Percentiles rank a stretch among this genome's conserved stretches.
These are phyloP conservation scores for Phrynocephalus vlangalii DNA, from an alignment of 2,797 vertebrate genomes.

Conservation along the genomic window DNA sequence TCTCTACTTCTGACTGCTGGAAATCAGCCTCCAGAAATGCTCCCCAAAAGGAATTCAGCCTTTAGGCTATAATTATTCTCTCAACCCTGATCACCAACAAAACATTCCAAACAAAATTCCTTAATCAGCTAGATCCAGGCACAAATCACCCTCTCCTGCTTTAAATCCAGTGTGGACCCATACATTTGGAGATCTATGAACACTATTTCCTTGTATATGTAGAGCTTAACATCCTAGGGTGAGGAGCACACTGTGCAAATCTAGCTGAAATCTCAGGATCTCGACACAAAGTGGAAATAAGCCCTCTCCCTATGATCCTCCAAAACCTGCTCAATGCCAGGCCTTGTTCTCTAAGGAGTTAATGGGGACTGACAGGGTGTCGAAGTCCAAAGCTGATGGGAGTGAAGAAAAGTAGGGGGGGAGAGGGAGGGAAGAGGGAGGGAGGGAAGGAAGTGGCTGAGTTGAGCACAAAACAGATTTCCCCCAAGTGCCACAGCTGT, in stretches of 20 bases:
- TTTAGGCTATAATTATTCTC: neutral
- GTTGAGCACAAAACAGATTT: conserved; percentile 78
- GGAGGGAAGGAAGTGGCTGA: conserved; percentile 65
- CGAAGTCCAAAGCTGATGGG: conserved; percentile 67
- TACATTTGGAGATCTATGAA: neutral
- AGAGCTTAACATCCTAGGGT: neutral
- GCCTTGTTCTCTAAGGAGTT: conserved; percentile 77
- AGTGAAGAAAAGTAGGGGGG: conserved; percentile 18
- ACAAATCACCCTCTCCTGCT: neutral
- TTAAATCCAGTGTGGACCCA: neutral
- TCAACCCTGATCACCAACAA: neutral
- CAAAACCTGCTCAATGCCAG: conserved; percentile 61
- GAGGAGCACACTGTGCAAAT: neutral
- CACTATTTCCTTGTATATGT: no score
- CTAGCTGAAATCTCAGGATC: conserved; percentile 44
- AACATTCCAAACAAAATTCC: neutral
- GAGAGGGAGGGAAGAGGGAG: neutral
- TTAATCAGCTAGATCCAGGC: neutral
- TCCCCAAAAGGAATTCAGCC: neutral
- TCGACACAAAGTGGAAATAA: conserved; percentile 47
- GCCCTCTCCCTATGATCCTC: conserved; percentile 44
- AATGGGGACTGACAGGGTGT: conserved; percentile 81
- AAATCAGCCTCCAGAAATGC: neutral
- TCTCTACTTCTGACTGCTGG: no score
- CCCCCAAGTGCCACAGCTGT: conserved; percentile 93